These are phyloP conservation scores for Campodea augens DNA, from an alignment of 1,140 invertebrate genomes.

Conservation along the genomic window DNA sequence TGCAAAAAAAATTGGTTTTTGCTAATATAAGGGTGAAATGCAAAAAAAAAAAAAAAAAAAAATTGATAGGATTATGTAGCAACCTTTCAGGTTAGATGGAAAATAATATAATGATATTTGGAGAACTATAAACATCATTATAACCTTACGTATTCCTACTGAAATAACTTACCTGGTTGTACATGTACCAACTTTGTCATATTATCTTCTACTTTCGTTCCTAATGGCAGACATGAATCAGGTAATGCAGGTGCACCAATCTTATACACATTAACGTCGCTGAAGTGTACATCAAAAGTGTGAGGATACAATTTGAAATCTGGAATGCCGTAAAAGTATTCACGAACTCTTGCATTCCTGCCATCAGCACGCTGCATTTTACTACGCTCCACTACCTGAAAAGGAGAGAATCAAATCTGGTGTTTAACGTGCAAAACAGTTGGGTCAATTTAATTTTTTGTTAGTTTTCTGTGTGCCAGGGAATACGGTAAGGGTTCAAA, in stretches of 20 bases:
- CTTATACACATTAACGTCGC: constrained; percentile 78
- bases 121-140: too few relatives aligned
- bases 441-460: too few relatives aligned
- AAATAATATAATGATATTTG: too few relatives aligned
- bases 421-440: too few relatives aligned
- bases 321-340: constrained; percentile 86
- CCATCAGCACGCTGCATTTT: constrained; percentile 46
- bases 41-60: too few relatives aligned
- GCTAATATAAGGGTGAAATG: too few relatives aligned
- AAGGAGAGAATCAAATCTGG: constrained; percentile 5
- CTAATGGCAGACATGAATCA: constrained; percentile 84
- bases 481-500: too few relatives aligned
- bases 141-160: too few relatives aligned
- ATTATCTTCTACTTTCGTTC: constrained; percentile 85
- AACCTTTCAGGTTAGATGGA: too few relatives aligned
- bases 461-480: too few relatives aligned
- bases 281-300: constrained; percentile 73
- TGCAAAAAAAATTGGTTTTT: too few relatives aligned
- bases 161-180: constrained; percentile 36
- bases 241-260: constrained; percentile 83
- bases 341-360: constrained; percentile 59
- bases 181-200: constrained; percentile 74
- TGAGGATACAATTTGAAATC: constrained; percentile 73
- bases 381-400: constrained; percentile 65
- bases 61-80: too few relatives aligned